Evolutionary conservation across 2,113 vertebrate genomes (phyloP).

Genomic region (Syngnathus scovelli): DNA sequence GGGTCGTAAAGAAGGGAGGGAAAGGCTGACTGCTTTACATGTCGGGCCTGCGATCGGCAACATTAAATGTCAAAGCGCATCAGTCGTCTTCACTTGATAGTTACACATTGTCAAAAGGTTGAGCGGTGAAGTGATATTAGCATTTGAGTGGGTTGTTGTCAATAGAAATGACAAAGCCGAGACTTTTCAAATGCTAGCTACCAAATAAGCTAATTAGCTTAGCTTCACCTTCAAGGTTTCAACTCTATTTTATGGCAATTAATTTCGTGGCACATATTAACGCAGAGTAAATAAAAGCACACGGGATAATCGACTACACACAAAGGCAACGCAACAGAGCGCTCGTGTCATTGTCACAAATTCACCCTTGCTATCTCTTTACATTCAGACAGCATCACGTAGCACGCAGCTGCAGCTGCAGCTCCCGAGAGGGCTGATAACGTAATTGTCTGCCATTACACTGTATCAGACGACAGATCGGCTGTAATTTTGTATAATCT

Average conservation of each 20-base stretch:
- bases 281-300: not conserved
- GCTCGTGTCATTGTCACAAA: conserved; percentile 5
- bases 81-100: conserved; percentile 1
- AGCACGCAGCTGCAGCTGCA: conserved; percentile 37
- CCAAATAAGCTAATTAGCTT: no score
- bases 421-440: conserved; percentile 28
- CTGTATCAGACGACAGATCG: conserved; percentile 31
- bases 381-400: conserved; percentile 21
- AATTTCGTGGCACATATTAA: no score
- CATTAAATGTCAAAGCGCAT: conserved; percentile 31
- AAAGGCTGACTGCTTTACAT: conserved; percentile 19
- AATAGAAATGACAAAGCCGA: no score
- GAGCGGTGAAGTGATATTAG: not conserved
- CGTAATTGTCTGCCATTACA: conserved; percentile 33
- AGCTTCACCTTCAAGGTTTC: no score
- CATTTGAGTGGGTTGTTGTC: not conserved
- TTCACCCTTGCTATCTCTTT: conserved; percentile 18
- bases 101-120: not conserved
- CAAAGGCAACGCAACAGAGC: not conserved
- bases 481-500: conserved; percentile 39
- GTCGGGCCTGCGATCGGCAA: conserved; percentile 16
- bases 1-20: conserved; percentile 11
- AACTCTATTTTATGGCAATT: no score
- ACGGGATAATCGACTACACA: not conserved
- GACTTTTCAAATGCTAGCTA: no score